Evolutionary conservation across 1,140 invertebrate genomes (phyloP).

Genomic region (Macrobrachium nipponense): DNA sequence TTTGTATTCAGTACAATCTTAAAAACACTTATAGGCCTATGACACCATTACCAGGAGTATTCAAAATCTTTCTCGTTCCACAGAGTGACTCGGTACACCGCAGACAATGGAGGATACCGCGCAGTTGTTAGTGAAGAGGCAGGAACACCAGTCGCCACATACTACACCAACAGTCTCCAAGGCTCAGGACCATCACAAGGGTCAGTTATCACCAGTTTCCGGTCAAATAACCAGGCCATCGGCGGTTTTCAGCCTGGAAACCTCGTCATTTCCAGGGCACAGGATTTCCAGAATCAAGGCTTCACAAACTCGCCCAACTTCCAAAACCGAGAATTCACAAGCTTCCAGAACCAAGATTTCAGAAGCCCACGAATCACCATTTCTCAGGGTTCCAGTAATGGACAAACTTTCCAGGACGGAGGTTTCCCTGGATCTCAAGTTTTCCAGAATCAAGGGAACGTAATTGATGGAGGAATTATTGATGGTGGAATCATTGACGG

Average conservation of each 20-base stretch:
- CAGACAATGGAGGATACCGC: conserved; percentile 34
- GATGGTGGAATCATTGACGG: conserved; percentile 37
- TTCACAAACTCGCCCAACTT: no score
- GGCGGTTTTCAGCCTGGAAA: neutral
- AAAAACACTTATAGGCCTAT: neutral
- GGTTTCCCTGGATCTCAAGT: neutral
- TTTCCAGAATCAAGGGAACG: neutral
- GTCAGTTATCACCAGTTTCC: neutral
- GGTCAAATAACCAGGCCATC: neutral
- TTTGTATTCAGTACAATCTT: neutral
- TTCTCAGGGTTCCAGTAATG: neutral
- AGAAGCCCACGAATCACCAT: neutral
- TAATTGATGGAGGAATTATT: conserved; percentile 8
- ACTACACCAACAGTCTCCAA: conserved; percentile 42
- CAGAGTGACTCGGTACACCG: conserved; percentile 41
- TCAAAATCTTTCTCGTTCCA: neutral
- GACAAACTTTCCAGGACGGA: conserved; percentile 5
- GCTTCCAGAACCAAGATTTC: no score
- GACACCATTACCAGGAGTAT: neutral
- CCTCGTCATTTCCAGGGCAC: no score
- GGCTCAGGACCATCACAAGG: neutral
- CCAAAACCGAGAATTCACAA: no score
- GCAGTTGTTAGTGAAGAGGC: conserved; percentile 45
- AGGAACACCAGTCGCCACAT: conserved; percentile 18
- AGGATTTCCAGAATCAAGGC: no score